A percentile compares a stretch with the other conserved stretches of the same genome.
Evolutionary conservation across 2,797 vertebrate species (phyloP).

Genomic region (Enteromius afrohamiltoni): DNA sequence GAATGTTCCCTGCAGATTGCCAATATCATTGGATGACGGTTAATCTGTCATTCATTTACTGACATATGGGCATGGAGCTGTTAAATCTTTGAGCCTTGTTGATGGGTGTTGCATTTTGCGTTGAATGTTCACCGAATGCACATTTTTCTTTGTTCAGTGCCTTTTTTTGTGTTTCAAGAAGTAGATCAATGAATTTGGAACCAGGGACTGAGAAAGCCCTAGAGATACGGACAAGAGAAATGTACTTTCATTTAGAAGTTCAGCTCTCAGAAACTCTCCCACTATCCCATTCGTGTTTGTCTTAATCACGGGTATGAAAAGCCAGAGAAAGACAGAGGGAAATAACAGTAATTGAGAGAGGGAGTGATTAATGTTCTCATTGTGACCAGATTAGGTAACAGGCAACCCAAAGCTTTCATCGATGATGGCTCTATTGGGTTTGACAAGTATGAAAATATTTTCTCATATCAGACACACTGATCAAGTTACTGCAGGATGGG

Average conservation of each 20-base stretch:
- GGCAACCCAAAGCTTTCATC: conserved; percentile 56
- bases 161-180: conserved; percentile 43
- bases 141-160: background rate
- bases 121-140: background rate
- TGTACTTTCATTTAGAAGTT: conserved; percentile 58
- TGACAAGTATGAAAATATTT: conserved; percentile 63
- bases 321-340: conserved; percentile 42
- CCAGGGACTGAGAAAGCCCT: conserved; percentile 48
- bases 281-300: conserved; percentile 5
- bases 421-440: conserved; percentile 63
- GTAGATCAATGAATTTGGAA: conserved; percentile 64
- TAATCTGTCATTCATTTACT: background rate
- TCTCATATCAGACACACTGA: conserved; percentile 61
- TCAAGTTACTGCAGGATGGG: conserved; percentile 61
- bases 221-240: conserved; percentile 19
- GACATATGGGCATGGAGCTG: background rate
- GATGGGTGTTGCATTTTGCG: background rate
- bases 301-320: conserved; percentile 8
- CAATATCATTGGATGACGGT: background rate
- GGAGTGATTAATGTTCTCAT: conserved; percentile 70
- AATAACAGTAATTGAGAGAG: conserved; percentile 37
- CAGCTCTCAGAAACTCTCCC: conserved; percentile 67
- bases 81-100: background rate
- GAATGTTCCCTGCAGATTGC: background rate
- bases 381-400: conserved; percentile 68